phyloP scores from a whole-genome alignment of 2,113 vertebrate genomes.

The Meleagris gallopavo region DNA sequence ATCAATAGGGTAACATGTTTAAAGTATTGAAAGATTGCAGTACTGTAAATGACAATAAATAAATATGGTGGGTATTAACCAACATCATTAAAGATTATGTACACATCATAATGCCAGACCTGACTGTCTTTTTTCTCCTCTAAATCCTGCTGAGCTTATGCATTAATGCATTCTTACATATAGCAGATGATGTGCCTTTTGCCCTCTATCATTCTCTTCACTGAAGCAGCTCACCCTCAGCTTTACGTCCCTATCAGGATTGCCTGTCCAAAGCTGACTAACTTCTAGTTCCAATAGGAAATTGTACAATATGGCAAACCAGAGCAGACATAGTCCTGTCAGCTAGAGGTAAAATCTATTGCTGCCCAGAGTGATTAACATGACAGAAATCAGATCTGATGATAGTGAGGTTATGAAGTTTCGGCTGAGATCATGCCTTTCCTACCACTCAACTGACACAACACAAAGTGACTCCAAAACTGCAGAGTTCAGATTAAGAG shows the following conservation, averaged over 20 bases:
- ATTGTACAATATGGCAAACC: neutral
- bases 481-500: neutral
- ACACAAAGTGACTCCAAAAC: neutral
- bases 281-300: neutral
- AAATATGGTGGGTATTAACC: neutral
- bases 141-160: neutral
- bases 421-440: neutral
- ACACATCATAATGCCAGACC: neutral
- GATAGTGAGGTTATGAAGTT: neutral
- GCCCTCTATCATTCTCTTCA: neutral
- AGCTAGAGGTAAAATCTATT: neutral
- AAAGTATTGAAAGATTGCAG: neutral
- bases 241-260: neutral
- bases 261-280: neutral
- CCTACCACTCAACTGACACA: neutral
- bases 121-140: neutral
- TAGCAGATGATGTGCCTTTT: neutral
- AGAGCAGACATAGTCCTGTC: neutral
- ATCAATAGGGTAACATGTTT: neutral
- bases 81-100: neutral
- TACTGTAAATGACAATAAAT: neutral
- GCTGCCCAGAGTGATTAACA: neutral
- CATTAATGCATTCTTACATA: neutral
- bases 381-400: neutral
- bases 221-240: neutral